Evolutionary conservation across 2,113 vertebrate genomes (phyloP).

Genomic region (Philantomba maxwellii): DNA sequence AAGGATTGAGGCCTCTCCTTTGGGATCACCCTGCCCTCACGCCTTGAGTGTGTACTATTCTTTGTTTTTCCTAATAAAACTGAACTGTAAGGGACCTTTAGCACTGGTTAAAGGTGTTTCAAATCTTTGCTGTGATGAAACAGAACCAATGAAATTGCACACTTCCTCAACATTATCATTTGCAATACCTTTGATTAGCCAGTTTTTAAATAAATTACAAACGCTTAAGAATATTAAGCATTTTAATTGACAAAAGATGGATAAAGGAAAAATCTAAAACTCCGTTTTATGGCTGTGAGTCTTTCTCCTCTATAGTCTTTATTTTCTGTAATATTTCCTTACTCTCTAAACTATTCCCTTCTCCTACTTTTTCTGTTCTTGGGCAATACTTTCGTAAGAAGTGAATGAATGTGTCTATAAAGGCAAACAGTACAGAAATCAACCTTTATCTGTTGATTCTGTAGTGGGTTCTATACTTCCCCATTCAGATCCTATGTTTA

Average conservation of each 20-base stretch:
- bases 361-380: neutral
- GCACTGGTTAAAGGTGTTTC: neutral
- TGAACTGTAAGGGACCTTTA: neutral
- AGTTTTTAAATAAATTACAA: neutral
- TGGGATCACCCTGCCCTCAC: neutral
- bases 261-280: neutral
- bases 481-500: neutral
- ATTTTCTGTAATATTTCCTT: neutral
- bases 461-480: neutral
- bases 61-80: neutral
- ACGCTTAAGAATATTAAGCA: neutral
- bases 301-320: neutral
- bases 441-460: neutral
- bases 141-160: neutral
- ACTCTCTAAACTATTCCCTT: neutral
- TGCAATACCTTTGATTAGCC: neutral
- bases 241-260: neutral
- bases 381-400: neutral
- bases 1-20: neutral
- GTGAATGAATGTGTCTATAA: neutral
- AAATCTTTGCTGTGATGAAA: neutral
- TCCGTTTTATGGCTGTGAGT: neutral
- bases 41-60: neutral
- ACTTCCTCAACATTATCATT: neutral
- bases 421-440: neutral